Conservation (phyloP, 2,797 vertebrate species). For the Danio albolineatus region DNA sequence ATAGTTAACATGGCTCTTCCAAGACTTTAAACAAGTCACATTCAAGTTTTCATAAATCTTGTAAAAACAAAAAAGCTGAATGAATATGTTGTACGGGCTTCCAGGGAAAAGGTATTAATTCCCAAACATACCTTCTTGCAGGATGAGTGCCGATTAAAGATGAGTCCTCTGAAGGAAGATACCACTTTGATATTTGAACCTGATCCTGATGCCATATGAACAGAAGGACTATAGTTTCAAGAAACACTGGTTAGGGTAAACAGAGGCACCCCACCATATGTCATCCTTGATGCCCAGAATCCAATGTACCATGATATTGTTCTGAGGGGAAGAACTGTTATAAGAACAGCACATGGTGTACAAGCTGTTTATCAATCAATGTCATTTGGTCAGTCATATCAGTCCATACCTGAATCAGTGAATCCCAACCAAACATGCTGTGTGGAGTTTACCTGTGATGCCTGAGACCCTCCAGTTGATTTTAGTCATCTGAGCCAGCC, state of each 20-base stretch:
- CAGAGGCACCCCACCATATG: background rate
- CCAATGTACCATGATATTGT: background rate
- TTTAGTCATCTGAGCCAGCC: too few relatives aligned
- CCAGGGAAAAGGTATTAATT: conserved; percentile 8
- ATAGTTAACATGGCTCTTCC: too few relatives aligned
- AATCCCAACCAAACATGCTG: background rate
- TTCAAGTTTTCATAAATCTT: conserved; percentile 14
- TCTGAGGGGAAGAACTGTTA: background rate
- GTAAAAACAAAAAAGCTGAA: conserved; percentile 12
- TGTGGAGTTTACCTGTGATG: background rate
- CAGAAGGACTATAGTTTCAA: background rate
- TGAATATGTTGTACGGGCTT: conserved; percentile 26
- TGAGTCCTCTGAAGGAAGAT: conserved; percentile 13
- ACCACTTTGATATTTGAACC: conserved; percentile 21
- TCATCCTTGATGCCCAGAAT: background rate
- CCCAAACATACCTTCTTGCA: conserved; percentile 37
- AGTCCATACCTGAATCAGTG: background rate
- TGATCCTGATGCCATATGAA: background rate
- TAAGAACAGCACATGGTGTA: background rate
- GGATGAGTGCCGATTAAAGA: conserved; percentile 20
- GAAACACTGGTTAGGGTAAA: background rate
- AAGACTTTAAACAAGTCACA: background rate
- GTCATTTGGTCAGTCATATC: background rate
- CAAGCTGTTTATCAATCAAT: background rate
- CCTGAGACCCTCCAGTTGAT: too few relatives aligned